These are phyloP conservation scores for Sinocyclocheilus anshuiensis DNA, from an alignment of 2,113 vertebrate species.

Conservation along the genomic window DNA sequence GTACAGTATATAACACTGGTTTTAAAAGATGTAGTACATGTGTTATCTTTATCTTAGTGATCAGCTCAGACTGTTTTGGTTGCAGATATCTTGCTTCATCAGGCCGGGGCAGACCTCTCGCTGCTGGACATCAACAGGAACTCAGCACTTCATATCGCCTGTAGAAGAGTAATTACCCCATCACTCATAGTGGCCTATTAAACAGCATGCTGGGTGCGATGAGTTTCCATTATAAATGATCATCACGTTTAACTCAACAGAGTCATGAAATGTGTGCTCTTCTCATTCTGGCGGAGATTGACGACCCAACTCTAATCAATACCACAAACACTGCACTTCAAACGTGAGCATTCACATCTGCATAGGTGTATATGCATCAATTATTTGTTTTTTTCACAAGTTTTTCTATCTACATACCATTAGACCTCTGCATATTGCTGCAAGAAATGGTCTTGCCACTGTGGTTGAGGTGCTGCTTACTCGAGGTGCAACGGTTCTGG, in stretches of 20 bases:
- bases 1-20: neutral
- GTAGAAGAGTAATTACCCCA: constrained; percentile 84
- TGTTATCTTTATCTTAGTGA: neutral
- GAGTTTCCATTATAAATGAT: neutral
- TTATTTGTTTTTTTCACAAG: neutral
- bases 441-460: constrained; percentile 90
- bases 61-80: constrained; percentile 29
- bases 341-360: constrained; percentile 80
- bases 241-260: constrained; percentile 67
- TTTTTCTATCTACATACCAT: neutral
- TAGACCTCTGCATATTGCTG: constrained; percentile 98
- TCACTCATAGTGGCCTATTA: neutral
- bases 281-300: constrained; percentile 93
- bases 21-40: neutral
- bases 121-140: constrained; percentile 93
- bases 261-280: constrained; percentile 98
- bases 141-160: constrained; percentile 97
- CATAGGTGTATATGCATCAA: neutral
- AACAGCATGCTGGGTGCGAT: neutral
- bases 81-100: constrained; percentile 90
- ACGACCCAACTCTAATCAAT: constrained; percentile 93
- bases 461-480: constrained; percentile 96
- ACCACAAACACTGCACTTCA: constrained; percentile 92
- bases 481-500: constrained; percentile 93
- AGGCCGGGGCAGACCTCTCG: constrained; percentile 87